Base-by-base conservation (phyloP, 2,113 vertebrate species). In the Nycticorax nycticorax region DNA sequence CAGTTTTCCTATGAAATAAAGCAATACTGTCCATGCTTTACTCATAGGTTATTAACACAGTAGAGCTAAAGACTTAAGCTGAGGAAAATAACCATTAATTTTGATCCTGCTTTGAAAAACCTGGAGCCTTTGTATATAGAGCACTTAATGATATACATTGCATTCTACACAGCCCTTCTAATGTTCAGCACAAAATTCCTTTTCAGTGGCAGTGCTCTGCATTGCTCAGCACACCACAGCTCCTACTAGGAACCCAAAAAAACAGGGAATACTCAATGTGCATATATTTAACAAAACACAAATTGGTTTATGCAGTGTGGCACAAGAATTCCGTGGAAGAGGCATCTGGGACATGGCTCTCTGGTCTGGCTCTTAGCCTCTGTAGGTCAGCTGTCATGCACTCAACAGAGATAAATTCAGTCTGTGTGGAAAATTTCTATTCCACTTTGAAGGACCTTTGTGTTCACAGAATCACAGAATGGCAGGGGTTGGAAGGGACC, bases 291-390 rank as follows among this genome's bases (percentile, higher is more conserved):
- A 68, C 43, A 77, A 53, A 55, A 55, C 12, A 18, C 10, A 32
- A 1, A 37, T 43, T 43, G 30, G 8, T 76, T 63, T 63, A 63
- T 14, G 24, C 8, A 10, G 37, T 52, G 20, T 47, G 1, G 6
- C 24, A 12, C 6, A 10, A 52, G 16, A 59, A 30, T 56, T 22
- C 35, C 60, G 8, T 27, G 39, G 39, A 45, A 18, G 43, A 73
- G 33, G 19, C 0, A 0, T 18, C 60, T 47, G 47, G 23, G 35
- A 66, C 0, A 0, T 4, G 2, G 39, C 23, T 30, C 12, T 73
- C 41, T 20, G 9, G 3, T 47, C 55, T 79, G 13, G 37, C 67
- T 37, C 21, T 75, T 47, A 7, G 14, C n/a, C 21, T 66, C 33
- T 35, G 4, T 3, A 55, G 14, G 21, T 17, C 32, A 35, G 14